phyloP scores from a whole-genome alignment of 2,113 vertebrate genomes.

The Ciconia boyciana region DNA sequence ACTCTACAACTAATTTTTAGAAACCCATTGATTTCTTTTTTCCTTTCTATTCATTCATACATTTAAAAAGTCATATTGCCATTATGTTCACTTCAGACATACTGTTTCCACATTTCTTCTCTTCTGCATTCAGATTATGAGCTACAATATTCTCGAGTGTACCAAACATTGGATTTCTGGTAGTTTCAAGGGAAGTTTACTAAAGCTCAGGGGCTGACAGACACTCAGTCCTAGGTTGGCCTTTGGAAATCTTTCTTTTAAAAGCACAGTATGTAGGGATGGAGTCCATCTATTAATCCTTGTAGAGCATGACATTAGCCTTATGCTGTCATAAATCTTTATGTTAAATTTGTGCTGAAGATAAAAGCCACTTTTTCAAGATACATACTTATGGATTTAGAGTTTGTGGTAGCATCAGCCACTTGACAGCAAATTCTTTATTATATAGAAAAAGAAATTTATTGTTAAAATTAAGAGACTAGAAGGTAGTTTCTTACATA shows the following conservation, averaged over 20 bases:
- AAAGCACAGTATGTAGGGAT: background rate
- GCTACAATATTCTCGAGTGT: background rate
- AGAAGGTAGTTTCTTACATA: background rate
- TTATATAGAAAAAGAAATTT: background rate
- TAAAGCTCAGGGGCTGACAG: background rate
- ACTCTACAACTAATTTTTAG: background rate
- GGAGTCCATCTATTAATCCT: background rate
- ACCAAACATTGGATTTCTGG: background rate
- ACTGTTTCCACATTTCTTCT: background rate
- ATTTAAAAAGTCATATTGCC: background rate
- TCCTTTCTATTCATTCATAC: background rate
- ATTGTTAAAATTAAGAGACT: background rate
- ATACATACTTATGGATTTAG: background rate
- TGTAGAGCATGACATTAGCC: background rate
- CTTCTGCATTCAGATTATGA: background rate
- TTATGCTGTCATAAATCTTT: background rate
- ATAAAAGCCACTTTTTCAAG: background rate
- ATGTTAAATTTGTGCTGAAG: background rate
- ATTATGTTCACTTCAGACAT: background rate
- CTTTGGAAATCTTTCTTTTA: background rate
- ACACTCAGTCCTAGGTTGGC: rapidly evolving
- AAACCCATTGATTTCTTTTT: background rate
- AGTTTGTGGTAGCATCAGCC: background rate
- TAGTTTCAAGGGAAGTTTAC: background rate
- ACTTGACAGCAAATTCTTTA: background rate